Evolutionary conservation across 2,113 vertebrate species (phyloP), one percentile per base, ranked within the genome.

Genomic region (Uria aalge): DNA sequence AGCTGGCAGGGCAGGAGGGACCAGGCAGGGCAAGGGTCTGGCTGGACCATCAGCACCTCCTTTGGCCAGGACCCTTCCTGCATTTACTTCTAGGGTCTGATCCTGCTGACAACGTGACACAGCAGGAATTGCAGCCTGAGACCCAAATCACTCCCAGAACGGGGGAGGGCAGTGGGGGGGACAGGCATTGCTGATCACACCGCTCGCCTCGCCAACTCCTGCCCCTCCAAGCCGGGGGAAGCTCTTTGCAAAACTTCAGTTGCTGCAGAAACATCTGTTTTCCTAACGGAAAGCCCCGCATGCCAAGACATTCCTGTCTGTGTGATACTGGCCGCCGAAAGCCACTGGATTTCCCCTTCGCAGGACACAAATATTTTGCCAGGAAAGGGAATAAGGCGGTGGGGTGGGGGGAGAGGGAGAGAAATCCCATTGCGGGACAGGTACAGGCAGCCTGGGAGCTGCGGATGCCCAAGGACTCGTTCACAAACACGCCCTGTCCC

Each of bases 291-390:
- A 94, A 94, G 52, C 76, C 85, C 66, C 0, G 4, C 32, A 26
- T 94, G 96, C 96, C 97, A 97, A 97, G 94, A 94, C 92, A 94
- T 96, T 96, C 96, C 78, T 89, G 94, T 93, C 90, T 95, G 74
- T 48, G n/a, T 38, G 85, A 95, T 94, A 77, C 91, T 87, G 92
- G 86, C 95, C 16, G 91, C 95, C 20, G 27, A 94, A 92, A 95
- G 93, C 96, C 92, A 94, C 88, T 97, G 90, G 78, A 93, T 91
- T 94, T 92, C 91, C 91, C 95, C 90, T 63, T 40, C 38, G 2
- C 50, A 16, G 81, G 76, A 91, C 1, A 2, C 69, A 95, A 94
- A 85, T 92, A 94, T 91, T 91, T 90, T 81, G 93, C 86, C 92
- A 94, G 82, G 81, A 94, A 96, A 84, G 73, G 83, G 90, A 92